A percentile compares a stretch with the other conserved stretches of the same genome.
These are phyloP conservation scores for Pyrgilauda ruficollis DNA, from an alignment of 2,113 vertebrate species.

Conservation along the genomic window DNA sequence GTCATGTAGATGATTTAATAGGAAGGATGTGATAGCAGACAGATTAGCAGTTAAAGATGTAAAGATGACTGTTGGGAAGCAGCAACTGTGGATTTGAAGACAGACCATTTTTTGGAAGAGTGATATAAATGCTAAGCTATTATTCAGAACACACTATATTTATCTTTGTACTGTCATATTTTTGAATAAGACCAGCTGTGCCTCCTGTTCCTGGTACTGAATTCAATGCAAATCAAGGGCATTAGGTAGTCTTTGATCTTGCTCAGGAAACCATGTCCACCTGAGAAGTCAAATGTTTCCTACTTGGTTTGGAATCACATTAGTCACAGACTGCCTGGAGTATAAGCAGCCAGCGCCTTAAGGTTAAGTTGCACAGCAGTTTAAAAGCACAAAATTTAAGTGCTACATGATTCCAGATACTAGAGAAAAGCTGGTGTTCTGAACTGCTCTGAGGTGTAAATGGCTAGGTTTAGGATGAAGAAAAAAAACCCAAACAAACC, in stretches of 20 bases:
- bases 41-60: background rate
- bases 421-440: background rate
- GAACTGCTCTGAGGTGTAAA: background rate
- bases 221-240: background rate
- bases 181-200: background rate
- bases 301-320: background rate
- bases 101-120: background rate
- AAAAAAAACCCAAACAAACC: rapidly evolving
- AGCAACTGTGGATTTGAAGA: background rate
- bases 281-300: background rate
- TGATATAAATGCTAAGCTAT: background rate
- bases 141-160: background rate
- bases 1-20: background rate
- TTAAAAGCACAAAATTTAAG: background rate
- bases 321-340: background rate
- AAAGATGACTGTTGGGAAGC: background rate
- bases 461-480: background rate
- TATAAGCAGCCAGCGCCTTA: background rate
- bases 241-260: background rate
- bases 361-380: background rate
- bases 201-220: background rate
- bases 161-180: background rate
- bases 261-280: background rate
- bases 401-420: background rate
- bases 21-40: background rate